Evolutionary conservation across 2,888 invertebrate genomes (phyloP).

Genomic region (Petrolisthes cinctipes): DNA sequence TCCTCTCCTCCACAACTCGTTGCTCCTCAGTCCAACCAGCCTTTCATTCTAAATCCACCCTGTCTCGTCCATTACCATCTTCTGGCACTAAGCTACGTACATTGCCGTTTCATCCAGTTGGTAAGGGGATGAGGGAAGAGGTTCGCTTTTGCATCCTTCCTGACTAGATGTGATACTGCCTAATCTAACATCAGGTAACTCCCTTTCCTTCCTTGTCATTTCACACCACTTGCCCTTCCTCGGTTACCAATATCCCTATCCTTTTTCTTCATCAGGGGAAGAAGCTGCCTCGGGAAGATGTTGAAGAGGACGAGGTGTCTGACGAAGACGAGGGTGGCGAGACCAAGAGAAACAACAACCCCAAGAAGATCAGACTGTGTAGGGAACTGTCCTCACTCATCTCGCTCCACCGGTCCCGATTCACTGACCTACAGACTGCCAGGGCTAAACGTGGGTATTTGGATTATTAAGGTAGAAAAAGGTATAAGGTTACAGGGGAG

Average conservation of each 20-base stretch:
- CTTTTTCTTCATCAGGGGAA: slow-evolving; percentile 70
- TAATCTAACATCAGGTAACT: neutral
- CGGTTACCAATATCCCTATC: too few relatives aligned
- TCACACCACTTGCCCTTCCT: neutral
- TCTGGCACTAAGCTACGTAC: neutral
- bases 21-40: neutral
- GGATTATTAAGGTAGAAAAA: neutral
- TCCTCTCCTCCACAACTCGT: neutral
- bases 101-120: too few relatives aligned
- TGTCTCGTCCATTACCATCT: neutral
- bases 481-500: neutral
- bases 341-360: slow-evolving; percentile 66
- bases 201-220: neutral
- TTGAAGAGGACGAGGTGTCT: slow-evolving; percentile 73
- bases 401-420: slow-evolving; percentile 69
- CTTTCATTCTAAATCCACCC: neutral
- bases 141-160: too few relatives aligned
- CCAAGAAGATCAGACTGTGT: slow-evolving; percentile 68
- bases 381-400: slow-evolving; percentile 73
- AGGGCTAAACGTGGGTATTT: slow-evolving; percentile 58
- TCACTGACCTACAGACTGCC: slow-evolving; percentile 67
- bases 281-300: slow-evolving; percentile 69
- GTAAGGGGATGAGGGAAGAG: too few relatives aligned
- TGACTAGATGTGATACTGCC: too few relatives aligned
- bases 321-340: slow-evolving; percentile 74